These are phyloP conservation scores for Malacosoma neustria DNA, from an alignment of 2,888 invertebrate genomes.

Conservation along the genomic window DNA sequence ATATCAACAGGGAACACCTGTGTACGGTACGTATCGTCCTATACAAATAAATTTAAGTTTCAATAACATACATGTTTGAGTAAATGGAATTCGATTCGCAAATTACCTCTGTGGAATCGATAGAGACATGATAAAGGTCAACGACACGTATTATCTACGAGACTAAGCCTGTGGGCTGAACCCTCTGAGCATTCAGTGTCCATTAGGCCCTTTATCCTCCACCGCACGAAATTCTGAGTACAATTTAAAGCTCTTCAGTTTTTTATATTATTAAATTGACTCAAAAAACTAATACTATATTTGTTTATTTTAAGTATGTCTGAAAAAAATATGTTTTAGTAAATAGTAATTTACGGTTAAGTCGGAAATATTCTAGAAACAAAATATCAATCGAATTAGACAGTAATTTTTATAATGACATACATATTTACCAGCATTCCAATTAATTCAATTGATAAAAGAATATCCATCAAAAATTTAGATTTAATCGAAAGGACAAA, in stretches of 20 bases:
- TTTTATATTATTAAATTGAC: not conserved
- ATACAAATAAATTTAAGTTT: constrained; percentile 6
- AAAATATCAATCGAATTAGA: too few relatives aligned
- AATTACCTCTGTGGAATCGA: constrained; percentile 40
- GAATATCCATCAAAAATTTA: too few relatives aligned
- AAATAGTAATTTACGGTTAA: too few relatives aligned
- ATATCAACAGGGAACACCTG: too few relatives aligned
- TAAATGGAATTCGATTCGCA: not conserved
- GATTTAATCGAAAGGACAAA: too few relatives aligned
- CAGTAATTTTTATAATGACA: too few relatives aligned
- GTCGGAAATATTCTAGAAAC: too few relatives aligned
- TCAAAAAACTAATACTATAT: too few relatives aligned
- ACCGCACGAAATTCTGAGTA: constrained; percentile 53
- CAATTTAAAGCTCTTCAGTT: constrained; percentile 7
- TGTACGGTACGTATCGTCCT: constrained; percentile 3
- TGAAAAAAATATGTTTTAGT: too few relatives aligned
- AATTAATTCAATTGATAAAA: too few relatives aligned
- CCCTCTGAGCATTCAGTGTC: constrained; percentile 59
- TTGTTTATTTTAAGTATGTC: too few relatives aligned
- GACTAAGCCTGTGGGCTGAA: constrained; percentile 26
- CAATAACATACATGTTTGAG: not conserved
- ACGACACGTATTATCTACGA: constrained; percentile 64
- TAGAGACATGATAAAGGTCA: constrained; percentile 72
- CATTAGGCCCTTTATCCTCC: constrained; percentile 47
- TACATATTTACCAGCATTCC: too few relatives aligned